Base-by-base conservation (phyloP, 2,113 vertebrate species). In the Ranitomeya variabilis region DNA sequence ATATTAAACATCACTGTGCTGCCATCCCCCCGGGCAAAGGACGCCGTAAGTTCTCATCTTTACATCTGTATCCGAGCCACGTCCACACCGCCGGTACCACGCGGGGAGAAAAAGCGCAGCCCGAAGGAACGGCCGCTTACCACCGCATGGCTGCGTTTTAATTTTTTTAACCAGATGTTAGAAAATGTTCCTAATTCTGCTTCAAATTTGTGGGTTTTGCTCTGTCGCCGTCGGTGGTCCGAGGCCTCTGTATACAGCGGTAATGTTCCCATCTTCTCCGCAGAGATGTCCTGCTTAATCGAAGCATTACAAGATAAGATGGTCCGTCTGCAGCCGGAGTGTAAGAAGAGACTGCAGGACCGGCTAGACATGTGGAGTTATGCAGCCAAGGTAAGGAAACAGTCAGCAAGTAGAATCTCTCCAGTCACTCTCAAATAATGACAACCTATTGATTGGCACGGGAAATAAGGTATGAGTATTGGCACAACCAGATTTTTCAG, bases 321-420 rank as follows among this genome's bases (percentile, higher is more conserved):
- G 0, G 97, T 99, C n/a, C 95, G 98, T 74, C 92, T 99, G 88
- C 98, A 99, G 91, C 98, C 98, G 0, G 98, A 99, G 92, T 99
- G 98, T 91, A 99, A 99, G 93, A 99, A 99, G 91, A 97, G 98
- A 86, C 96, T 99, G 80, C 97, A 99, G 69, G 98, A 99, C 89
- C 97, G 98, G 7, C 97, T 99, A 16, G 98, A 99, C 66, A 99
- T 99, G 98, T 99, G 98, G 98, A 97, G 97, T 92, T 99, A 97
- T 0, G 98, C 98, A 0, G 98, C 98, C 3, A 99, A 98, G 97
- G 98, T 99, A 91, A 0, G 64, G 31, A 51, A 52, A 8, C 7
- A 21, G 16, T 52, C 4, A 1, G 15, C n/a, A 21, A 31, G 69
- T 23, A 71, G n/a, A 14, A 16, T 19, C 4, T 10, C 73, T 26